Evolutionary conservation across 1,140 invertebrate species (phyloP), one percentile per base, ranked within the genome.

Genomic region (Cherax destructor): DNA sequence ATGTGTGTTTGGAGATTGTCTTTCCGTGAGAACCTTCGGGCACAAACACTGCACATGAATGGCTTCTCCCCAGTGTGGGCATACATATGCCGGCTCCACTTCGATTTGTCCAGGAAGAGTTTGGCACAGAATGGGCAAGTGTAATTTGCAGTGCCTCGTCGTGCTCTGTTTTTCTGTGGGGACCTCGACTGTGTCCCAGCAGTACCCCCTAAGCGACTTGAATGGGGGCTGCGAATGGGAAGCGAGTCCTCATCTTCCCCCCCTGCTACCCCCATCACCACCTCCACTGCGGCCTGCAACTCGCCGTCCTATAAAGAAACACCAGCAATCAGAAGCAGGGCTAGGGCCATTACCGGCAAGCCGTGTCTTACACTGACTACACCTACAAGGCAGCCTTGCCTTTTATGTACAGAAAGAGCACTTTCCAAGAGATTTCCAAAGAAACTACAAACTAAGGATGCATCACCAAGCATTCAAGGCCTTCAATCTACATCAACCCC

Each of bases 271-370:
- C 74, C 83, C 88, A 84, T 85, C 88, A 91, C 88, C 88, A 91
- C 88, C 83, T 91, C 88, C 81, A 91, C 88, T 61, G 88, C 88
- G 59, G 88, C 88, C 81, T 84, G 88, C 88, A 91, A 85, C 83
- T 83, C 88, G 83, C 81, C 88, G 52, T 91, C 88, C 88, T 91
- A 91, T 84, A 91, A 91, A 91, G 88, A 91, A 91, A 91, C 88
- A 91, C 81, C 81, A 91, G 81, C 88, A 91, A 79, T 91, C 50
- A 91, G 88, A 91, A 85, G 88, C 88, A 84, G 72, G 79, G 30
- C 72, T 30, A 61, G 24, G 11, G 21, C n/a, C 24, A 24, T 24
- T 76, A 76, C 74, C 47, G 78, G 77, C 78, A 78, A 65, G 86
- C 77, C 52, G 69, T 13, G 61, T 50, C 78, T 83, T 83, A 72